Conservation (phyloP, 2,888 invertebrate genomes). For the Trichogramma evanescens region DNA sequence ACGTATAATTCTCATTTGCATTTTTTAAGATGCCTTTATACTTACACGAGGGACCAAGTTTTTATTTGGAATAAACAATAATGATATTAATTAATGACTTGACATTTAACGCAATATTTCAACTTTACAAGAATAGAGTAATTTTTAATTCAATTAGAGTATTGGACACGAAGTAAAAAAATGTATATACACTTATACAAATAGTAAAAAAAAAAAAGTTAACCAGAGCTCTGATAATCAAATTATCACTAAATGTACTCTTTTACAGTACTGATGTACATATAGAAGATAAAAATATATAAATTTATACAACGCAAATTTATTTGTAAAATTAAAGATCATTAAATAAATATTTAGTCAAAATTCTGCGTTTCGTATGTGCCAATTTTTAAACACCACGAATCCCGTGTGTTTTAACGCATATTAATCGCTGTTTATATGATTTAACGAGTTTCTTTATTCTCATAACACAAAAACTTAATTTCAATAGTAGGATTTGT, state of each 20-base stretch:
- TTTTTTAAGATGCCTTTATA: too few species aligned
- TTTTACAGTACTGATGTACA: not conserved
- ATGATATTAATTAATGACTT: too few species aligned
- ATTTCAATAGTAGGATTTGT: not conserved
- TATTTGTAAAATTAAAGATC: conserved; percentile 17
- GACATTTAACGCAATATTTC: too few species aligned
- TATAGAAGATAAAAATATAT: not conserved
- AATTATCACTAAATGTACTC: not conserved
- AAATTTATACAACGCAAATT: conserved; percentile 6
- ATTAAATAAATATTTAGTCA: conserved; percentile 20
- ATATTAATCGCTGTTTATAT: conserved; percentile 13
- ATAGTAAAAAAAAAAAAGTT: too few species aligned
- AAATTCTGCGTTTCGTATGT: conserved; percentile 13
- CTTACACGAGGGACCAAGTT: too few species aligned
- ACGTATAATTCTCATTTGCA: too few species aligned
- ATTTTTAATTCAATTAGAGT: too few species aligned
- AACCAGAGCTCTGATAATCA: too few species aligned
- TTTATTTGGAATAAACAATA: too few species aligned
- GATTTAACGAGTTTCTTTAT: not conserved
- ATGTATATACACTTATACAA: too few species aligned
- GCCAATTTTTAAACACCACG: conserved; percentile 14
- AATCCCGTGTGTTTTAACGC: conserved; percentile 15
- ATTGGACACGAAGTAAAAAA: too few species aligned
- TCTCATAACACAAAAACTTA: not conserved
- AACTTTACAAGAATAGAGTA: too few species aligned